Base-by-base conservation (phyloP, 2,888 invertebrate genomes). In the Morpho deidamia region DNA sequence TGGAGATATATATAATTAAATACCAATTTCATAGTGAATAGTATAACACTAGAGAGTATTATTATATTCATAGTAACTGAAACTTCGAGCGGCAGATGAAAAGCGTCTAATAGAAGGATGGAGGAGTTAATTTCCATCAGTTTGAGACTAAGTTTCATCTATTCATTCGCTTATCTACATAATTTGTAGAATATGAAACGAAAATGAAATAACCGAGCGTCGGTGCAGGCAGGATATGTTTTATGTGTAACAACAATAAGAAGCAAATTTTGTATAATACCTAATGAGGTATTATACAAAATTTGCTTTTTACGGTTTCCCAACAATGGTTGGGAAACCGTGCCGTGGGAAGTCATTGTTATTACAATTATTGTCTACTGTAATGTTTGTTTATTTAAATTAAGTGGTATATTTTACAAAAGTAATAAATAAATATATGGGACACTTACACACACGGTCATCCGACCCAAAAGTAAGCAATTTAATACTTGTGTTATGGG, bases 131-230 rank as follows among this genome's bases (percentile, higher is more conserved):
- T 86, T 87, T 84, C 78, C 82, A 81, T 80, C 78, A 78, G 75
- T 80, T 78, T 72, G 77, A 71, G 78, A 71, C 75, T 74, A 84
- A 86, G 84, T 87, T 86, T 76, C 74, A 70, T 66, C 81, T 74
- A 83, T 85, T 84, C 81, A 83, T 74, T 83, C 76, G 79, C 83
- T 83, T 83, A 86, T 86, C 85, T 84, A 74, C 83, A 87, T 84
- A 85, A 87, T 86, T 84, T 81, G 80, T 78, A 74, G 78, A 81
- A 78, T 79, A 82, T 76, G 83, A 78, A 82, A 81, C 76, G 80
- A 23, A 23, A 23, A 23, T 23, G 23, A 23, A 84, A 82, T 83
- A 81, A 80, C 78, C 77, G 74, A 68, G 76, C 76, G 72, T 72
- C 66, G 77, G 78, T 82, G 81, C 81, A 80, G 76, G 74, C 71